phyloP scores from a whole-genome alignment of 2,113 vertebrate genomes.

The Cromileptes altivelis region DNA sequence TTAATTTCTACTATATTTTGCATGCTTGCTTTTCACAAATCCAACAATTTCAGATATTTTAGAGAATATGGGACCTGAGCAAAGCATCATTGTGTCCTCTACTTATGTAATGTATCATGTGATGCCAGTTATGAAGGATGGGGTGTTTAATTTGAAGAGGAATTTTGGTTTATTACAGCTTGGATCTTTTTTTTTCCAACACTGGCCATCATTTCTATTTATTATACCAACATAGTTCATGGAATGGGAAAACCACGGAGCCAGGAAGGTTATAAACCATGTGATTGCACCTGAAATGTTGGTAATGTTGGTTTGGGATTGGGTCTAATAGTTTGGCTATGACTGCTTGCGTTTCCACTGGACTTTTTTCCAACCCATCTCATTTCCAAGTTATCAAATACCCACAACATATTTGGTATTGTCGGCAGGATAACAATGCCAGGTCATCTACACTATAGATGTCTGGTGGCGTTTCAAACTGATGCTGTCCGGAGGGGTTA shows the following conservation, averaged over 20 bases:
- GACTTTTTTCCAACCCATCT: too few relatives aligned
- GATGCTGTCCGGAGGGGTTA: too few relatives aligned
- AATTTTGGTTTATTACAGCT: not conserved
- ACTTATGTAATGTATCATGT: not conserved
- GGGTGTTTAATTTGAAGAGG: not conserved
- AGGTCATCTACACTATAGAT: too few relatives aligned
- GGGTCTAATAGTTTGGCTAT: too few relatives aligned
- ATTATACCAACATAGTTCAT: too few relatives aligned
- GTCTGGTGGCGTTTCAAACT: too few relatives aligned
- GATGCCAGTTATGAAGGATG: not conserved
- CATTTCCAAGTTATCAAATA: too few relatives aligned
- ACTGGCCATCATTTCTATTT: not conserved
- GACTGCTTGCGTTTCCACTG: not conserved
- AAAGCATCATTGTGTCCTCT: not conserved
- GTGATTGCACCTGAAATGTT: not conserved
- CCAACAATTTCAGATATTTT: not conserved
- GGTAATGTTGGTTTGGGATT: too few relatives aligned
- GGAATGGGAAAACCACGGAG: not conserved
- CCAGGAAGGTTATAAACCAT: not conserved
- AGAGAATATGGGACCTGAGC: slow-evolving; percentile 42
- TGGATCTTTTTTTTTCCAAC: not conserved
- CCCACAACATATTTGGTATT: too few relatives aligned
- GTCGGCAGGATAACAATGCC: too few relatives aligned
- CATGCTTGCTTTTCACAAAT: slow-evolving; percentile 63
- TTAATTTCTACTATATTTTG: slow-evolving; percentile 30